phyloP scores from a whole-genome alignment of 2,113 vertebrate genomes.

The Daubentonia madagascariensis region DNA sequence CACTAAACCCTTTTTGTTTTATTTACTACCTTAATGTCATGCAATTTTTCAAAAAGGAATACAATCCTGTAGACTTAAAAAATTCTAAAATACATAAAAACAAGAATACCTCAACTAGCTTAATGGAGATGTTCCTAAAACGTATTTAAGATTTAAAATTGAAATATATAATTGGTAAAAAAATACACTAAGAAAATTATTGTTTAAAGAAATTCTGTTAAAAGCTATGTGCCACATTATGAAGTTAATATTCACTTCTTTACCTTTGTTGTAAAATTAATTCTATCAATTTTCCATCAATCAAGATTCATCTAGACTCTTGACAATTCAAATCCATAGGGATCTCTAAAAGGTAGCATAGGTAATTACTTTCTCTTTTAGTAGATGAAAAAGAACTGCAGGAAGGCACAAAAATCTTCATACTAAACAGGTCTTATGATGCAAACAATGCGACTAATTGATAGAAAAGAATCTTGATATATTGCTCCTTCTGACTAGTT shows the following conservation, averaged over 20 bases:
- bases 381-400: conserved; percentile 63
- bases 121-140: neutral
- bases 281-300: conserved; percentile 29
- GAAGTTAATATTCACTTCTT: neutral
- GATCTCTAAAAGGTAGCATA: conserved; percentile 58
- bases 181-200: neutral
- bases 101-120: neutral
- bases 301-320: neutral
- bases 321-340: conserved; percentile 56
- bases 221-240: neutral
- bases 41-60: neutral
- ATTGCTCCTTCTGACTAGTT: conserved; percentile 50
- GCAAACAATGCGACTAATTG: conserved; percentile 67
- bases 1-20: neutral
- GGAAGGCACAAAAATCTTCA: conserved; percentile 74
- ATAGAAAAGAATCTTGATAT: conserved; percentile 50
- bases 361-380: conserved; percentile 74
- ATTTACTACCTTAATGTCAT: neutral
- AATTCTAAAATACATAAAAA: neutral
- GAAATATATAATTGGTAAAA: neutral
- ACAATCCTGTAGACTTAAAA: neutral
- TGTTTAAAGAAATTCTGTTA: neutral
- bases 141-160: conserved; percentile 6
- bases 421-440: conserved; percentile 72
- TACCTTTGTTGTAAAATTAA: conserved; percentile 13